Evolutionary conservation across 2,797 vertebrate species (phyloP).

Genomic region (Ambastaia sidthimunki): DNA sequence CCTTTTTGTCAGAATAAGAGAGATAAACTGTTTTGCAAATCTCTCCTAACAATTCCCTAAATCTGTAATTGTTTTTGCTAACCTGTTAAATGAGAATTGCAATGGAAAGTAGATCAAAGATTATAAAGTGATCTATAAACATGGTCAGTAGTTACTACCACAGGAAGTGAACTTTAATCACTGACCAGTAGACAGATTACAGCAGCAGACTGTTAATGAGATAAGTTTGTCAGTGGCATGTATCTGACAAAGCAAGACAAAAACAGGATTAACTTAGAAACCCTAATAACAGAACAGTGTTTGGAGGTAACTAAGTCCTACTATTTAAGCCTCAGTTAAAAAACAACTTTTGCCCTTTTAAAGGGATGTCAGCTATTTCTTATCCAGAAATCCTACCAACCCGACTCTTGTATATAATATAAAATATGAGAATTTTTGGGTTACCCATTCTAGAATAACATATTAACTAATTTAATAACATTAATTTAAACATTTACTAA

Average conservation of each 20-base stretch:
- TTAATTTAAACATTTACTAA: too few relatives aligned
- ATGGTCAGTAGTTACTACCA: not conserved
- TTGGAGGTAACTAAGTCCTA: not conserved
- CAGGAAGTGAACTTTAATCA: not conserved
- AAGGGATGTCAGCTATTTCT: not conserved
- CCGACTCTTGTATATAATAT: not conserved
- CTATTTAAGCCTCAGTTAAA: not conserved
- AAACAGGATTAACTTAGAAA: slow-evolving; percentile 6
- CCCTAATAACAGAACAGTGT: slow-evolving; percentile 3
- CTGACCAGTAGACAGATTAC: not conserved
- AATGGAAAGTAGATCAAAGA: slow-evolving; percentile 18
- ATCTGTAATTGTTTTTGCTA: slow-evolving; percentile 16
- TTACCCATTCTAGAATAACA: too few relatives aligned
- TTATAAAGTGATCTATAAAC: slow-evolving; percentile 7
- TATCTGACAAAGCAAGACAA: not conserved
- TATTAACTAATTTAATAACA: too few relatives aligned
- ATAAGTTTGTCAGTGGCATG: slow-evolving; percentile 2
- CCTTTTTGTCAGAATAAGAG: slow-evolving; percentile 41
- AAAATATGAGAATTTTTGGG: not conserved
- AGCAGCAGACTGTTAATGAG: slow-evolving; percentile 21
- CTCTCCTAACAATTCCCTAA: not conserved
- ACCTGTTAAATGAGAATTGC: slow-evolving; percentile 9
- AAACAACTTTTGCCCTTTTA: not conserved
- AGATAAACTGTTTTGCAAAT: slow-evolving; percentile 19
- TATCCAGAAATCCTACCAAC: not conserved